A percentile compares a stretch with the other conserved stretches of the same genome.
Conservation (phyloP, 2,113 vertebrate species). For the Corapipo altera region DNA sequence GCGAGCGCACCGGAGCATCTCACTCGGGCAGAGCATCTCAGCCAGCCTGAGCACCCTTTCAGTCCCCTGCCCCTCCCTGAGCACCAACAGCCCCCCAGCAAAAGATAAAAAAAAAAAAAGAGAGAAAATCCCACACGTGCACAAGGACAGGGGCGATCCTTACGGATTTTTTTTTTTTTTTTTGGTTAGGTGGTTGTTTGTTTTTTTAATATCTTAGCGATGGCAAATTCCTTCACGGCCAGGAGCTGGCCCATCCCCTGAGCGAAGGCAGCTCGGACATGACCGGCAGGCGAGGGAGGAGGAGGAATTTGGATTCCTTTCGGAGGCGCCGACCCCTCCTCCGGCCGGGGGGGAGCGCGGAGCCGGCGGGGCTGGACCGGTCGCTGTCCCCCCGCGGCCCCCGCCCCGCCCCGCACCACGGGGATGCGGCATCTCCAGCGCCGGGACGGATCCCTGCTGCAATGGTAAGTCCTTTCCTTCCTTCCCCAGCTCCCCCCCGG, state of each 20-base stretch:
- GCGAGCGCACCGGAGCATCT: background rate
- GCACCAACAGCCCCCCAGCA: background rate
- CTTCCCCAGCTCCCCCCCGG: background rate
- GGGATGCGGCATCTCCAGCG: conserved; percentile 27
- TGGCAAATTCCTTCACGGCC: conserved; percentile 56
- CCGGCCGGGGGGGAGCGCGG: background rate
- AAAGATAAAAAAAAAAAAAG: too few species aligned
- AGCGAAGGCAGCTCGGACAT: conserved; percentile 47
- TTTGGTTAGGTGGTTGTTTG: background rate
- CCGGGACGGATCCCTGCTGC: conserved; percentile 24
- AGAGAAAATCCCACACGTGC: too few species aligned
- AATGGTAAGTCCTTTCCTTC: conserved; percentile 19
- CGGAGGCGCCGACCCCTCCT: conserved; percentile 16
- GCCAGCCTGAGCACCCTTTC: background rate
- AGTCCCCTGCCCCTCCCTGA: background rate
- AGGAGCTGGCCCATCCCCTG: conserved; percentile 44
- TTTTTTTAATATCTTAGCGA: background rate
- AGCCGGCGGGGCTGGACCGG: background rate
- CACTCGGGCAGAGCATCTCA: background rate
- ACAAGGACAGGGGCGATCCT: too few species aligned
- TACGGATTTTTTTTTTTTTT: background rate
- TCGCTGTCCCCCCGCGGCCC: background rate
- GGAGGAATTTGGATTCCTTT: conserved; percentile 39
- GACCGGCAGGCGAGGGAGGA: conserved; percentile 40
- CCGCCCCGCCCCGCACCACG: background rate